A percentile compares a stretch with the other conserved stretches of the same genome.
phyloP scores from a whole-genome alignment of 1,140 invertebrate genomes.

The Conus betulinus region DNA sequence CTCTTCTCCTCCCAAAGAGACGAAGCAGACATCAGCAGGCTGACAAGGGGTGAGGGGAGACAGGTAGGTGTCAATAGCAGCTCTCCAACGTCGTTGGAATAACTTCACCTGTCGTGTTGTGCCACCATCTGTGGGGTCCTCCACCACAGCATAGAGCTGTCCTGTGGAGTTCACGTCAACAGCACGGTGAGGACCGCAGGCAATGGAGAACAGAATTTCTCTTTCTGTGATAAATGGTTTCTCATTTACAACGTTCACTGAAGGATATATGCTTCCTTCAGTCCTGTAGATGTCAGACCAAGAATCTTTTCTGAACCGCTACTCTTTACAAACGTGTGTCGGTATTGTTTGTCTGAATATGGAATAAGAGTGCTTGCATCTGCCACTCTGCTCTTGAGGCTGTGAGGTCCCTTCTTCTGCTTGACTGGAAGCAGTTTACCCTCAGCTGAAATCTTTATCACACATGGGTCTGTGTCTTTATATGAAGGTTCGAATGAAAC shows the following conservation, averaged over 20 bases:
- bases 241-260: neutral
- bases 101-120: neutral
- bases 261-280: neutral
- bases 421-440: no score
- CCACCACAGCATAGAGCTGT: neutral
- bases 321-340: neutral
- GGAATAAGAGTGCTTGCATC: neutral
- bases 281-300: neutral
- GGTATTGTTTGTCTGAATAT: neutral
- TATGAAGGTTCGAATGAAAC: no score
- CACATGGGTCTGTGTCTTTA: no score
- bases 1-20: neutral
- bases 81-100: neutral
- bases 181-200: neutral
- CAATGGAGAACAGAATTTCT: neutral
- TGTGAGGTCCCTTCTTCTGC: neutral
- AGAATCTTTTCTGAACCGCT: neutral
- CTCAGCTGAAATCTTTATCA: no score
- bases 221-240: neutral
- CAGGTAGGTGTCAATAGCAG: neutral
- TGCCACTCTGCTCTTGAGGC: neutral
- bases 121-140: neutral
- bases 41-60: neutral
- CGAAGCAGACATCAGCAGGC: conserved; percentile 16
- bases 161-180: neutral